Evolutionary conservation across 2,797 vertebrate species (phyloP), one percentile per base, ranked within the genome.

Genomic region (Mallotus villosus): DNA sequence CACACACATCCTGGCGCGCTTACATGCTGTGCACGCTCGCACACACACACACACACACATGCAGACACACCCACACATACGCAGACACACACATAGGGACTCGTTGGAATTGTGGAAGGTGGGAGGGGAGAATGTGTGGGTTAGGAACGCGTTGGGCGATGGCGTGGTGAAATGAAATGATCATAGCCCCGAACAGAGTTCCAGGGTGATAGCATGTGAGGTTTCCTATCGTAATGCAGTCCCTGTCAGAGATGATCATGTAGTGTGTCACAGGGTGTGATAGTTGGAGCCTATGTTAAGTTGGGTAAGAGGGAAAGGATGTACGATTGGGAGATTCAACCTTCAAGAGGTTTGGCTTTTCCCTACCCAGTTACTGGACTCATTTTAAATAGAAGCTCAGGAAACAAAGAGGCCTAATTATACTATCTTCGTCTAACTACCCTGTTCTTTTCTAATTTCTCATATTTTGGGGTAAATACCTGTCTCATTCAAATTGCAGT

Each of bases 141-240:
- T 11, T 41, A 41, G 37, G 11, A 41, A 41, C 11, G 11, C 14
- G 37, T 41, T 41, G 37, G 37, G 37, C 22, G 53, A 63, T 61
- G n/a, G n/a, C n/a, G 27, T 17, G 29, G 63, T 24, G 17, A 66
- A 66, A 55, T 34, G 25, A 70, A 64, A 63, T 27, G 60, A 63
- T 46, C 58, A 61, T 22, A 12, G 41, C n/a, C n/a, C 29, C n/a
- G 32, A 21, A 21, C 32, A 3, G 21, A 46, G 11, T 46, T 17
- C 63, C 37, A 21, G n/a, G 16, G 63, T n/a, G 63, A 21, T n/a
- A 49, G 37, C 21, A 37, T 65, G 71, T 80, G 78, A 84, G 74
- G 75, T 53, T 74, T 74, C 69, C 78, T 74, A 78, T 82, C 70
- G 77, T 71, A 76, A 80, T 74, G 75, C 80, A 71, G 71, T 73